Evolutionary conservation across 92 coral and sea anemone genomes (phyloP).

Genomic region (Nematostella vectensis): DNA sequence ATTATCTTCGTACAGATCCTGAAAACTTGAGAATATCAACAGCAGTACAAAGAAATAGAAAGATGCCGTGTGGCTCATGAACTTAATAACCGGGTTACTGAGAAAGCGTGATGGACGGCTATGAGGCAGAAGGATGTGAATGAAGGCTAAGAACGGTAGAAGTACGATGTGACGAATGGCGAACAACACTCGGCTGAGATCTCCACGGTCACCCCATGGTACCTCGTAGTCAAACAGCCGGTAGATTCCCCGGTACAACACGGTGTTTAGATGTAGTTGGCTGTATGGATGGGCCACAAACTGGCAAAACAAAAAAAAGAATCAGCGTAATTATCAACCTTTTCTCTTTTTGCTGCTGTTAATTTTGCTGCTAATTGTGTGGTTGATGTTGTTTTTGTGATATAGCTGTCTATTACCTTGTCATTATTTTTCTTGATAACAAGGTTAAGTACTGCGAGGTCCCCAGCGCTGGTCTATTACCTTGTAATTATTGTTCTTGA

Average conservation of each 20-base stretch:
- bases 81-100: slow-evolving; percentile 54
- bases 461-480: too few species aligned
- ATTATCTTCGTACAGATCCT: slow-evolving; percentile 28
- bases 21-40: slow-evolving; percentile 41
- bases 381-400: too few species aligned
- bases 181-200: slow-evolving; percentile 26
- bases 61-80: slow-evolving; percentile 56
- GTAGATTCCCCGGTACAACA: slow-evolving; percentile 33
- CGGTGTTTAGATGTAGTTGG: slow-evolving; percentile 52
- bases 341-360: too few species aligned
- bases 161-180: slow-evolving; percentile 40
- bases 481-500: slow-evolving; percentile 45
- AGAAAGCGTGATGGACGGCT: slow-evolving; percentile 18
- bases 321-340: too few species aligned
- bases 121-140: slow-evolving; percentile 35
- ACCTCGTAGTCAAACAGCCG: slow-evolving; percentile 15
- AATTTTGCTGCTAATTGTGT: too few species aligned
- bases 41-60: slow-evolving; percentile 34
- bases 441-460: too few species aligned
- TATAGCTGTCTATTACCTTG: too few species aligned
- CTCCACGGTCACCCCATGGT: slow-evolving; percentile 33
- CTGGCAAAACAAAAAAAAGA: slow-evolving; percentile 11
- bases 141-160: slow-evolving; percentile 33
- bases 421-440: too few species aligned
- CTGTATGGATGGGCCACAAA: slow-evolving; percentile 65